Evolutionary conservation across 1,140 invertebrate species (phyloP), one percentile per base, ranked within the genome.

Genomic region (Drosophila parabipectinata): DNA sequence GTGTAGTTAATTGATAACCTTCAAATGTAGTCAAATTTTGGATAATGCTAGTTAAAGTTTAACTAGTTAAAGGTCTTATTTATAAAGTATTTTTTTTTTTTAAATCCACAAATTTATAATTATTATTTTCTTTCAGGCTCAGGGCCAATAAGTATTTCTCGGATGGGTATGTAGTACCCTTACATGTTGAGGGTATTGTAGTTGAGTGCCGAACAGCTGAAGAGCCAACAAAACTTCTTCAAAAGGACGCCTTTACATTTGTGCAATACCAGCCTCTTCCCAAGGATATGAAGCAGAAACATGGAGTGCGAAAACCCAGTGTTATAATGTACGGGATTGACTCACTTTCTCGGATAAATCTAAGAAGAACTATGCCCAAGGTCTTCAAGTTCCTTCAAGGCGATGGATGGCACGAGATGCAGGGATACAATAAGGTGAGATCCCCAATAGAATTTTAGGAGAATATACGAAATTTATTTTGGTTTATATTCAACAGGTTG

Each of bases 401-500:
- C 9, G 4, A n/a, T 0, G 64, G 68, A 10, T 82, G 85, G 79
- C 66, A 69, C 39, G 78, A 91, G 30, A 53, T 85, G 67, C 53
- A 77, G 51, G 82, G 79, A 12, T 90, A 87, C 44, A 90, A 77
- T 15, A 89, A 89, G 58, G 56, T 83, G 0, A 9, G 50, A 8
- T 8, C 6, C 8, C 8, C 32, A 3, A 10, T 3, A 10, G 10
- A 32, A 3, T 32, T 2, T 2, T 9, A 9, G 8, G 8, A 8
- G 9, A 32, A 32, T 28, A 9, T 3, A 32, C 1, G 2, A 9
- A 8, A 32, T 32, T 3, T 5, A 6, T 32, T 32, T 32, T 8
- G 8, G 8, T 32, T 32, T 10, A 12, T 37, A 4, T 37, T 10
- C 10, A 9, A 10, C 55, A 94, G 93, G 90, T 93, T 61, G 96